Conservation (phyloP, 2,888 invertebrate genomes). For the Smittia sp. region DNA sequence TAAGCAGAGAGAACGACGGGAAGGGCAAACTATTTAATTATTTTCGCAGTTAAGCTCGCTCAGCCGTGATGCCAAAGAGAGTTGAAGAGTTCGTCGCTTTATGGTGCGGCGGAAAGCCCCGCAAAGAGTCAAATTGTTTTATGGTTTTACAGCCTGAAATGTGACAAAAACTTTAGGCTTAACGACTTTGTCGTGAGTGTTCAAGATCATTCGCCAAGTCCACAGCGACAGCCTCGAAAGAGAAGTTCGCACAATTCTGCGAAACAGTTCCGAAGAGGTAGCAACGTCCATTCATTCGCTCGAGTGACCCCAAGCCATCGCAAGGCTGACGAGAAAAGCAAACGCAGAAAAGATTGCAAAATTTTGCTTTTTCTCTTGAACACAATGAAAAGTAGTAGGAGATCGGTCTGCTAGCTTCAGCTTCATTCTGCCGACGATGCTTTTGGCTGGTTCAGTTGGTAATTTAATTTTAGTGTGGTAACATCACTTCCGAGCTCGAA, state of each 20-base stretch:
- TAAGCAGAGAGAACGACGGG: neutral
- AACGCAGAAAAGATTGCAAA: constrained; percentile 26
- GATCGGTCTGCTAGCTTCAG: neutral
- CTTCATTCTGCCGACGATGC: constrained; percentile 22
- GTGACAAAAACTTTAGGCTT: too few relatives aligned
- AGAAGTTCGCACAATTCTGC: neutral
- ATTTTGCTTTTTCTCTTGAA: constrained; percentile 31
- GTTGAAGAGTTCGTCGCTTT: neutral
- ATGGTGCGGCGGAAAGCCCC: too few relatives aligned
- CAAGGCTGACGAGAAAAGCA: constrained; percentile 13
- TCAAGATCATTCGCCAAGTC: neutral
- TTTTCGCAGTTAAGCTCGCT: neutral
- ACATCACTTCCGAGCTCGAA: constrained; percentile 10
- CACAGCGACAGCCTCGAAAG: neutral
- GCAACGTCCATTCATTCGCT: constrained; percentile 2
- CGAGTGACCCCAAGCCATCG: constrained; percentile 5
- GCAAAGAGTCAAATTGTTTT: too few relatives aligned
- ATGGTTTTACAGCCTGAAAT: too few relatives aligned
- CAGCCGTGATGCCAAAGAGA: neutral
- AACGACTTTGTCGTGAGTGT: neutral
- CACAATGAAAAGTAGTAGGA: constrained; percentile 36
- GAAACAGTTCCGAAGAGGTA: neutral
- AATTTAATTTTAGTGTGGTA: constrained; percentile 39
- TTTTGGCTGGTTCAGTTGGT: constrained; percentile 29
- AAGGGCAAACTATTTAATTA: neutral